phyloP scores from a whole-genome alignment of 2,113 vertebrate genomes.

The Menidia beryllina region DNA sequence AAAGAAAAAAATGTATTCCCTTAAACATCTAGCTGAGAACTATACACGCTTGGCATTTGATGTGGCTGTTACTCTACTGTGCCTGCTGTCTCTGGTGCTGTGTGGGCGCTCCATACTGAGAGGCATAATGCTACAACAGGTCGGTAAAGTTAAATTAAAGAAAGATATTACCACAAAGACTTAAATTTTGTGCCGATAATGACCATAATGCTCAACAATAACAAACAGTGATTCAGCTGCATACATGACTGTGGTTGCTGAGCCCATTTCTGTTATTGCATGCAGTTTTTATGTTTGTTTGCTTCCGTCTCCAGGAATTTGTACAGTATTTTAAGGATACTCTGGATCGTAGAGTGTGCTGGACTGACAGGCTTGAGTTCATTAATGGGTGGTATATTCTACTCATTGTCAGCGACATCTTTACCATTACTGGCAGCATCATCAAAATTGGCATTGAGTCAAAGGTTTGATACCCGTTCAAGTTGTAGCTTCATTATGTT shows the following conservation, averaged over 20 bases:
- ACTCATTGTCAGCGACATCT: conserved; percentile 90
- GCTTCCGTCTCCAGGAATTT: conserved; percentile 84
- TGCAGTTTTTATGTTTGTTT: not conserved
- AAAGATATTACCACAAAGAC: too few species aligned
- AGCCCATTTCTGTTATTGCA: too few species aligned
- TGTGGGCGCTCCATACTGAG: conserved; percentile 91
- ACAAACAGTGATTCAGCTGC: too few species aligned
- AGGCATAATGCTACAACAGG: conserved; percentile 87
- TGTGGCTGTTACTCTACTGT: conserved; percentile 85
- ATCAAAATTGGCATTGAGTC: conserved; percentile 94
- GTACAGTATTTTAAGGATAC: conserved; percentile 83
- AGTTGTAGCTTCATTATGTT: not conserved
- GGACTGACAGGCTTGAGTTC: conserved; percentile 89
- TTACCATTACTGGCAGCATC: conserved; percentile 89
- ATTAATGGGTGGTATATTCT: conserved; percentile 96
- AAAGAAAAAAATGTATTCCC: too few species aligned
- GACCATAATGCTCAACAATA: too few species aligned
- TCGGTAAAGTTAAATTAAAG: conserved; percentile 52
- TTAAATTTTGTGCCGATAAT: too few species aligned
- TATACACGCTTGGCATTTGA: conserved; percentile 88
- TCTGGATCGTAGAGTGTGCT: conserved; percentile 78
- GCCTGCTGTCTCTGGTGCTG: conserved; percentile 87
- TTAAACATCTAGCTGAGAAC: conserved; percentile 78
- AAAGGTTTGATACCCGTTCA: conserved; percentile 80
- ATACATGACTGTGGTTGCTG: too few species aligned